Percentiles rank a stretch among this genome's conserved stretches.
Conservation (phyloP, 2,113 vertebrate genomes). For the Pimephales promelas region DNA sequence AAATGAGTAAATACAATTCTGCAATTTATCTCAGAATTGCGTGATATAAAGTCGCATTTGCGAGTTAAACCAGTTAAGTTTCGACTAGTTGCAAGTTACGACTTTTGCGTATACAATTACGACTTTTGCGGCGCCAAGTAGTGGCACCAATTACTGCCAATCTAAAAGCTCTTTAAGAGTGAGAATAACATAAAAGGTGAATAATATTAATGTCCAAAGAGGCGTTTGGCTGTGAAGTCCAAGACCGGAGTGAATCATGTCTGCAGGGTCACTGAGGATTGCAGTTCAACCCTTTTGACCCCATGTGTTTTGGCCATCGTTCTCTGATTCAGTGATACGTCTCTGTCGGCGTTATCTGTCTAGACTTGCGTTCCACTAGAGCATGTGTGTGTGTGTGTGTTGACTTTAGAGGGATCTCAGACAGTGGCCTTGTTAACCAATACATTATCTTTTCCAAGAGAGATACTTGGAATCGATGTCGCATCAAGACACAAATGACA, state of each 20-base stretch:
- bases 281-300: constrained; percentile 64
- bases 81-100: too few species aligned
- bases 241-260: neutral
- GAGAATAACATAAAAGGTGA: neutral
- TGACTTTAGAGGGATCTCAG: constrained; percentile 7
- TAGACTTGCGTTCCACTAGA: constrained; percentile 38
- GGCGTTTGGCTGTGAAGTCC: neutral
- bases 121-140: neutral
- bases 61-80: too few species aligned
- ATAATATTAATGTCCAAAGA: neutral
- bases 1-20: too few species aligned
- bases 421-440: constrained; percentile 25
- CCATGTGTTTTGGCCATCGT: constrained; percentile 63
- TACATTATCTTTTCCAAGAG: constrained; percentile 58
- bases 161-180: neutral
- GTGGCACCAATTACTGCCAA: neutral
- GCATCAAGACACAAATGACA: constrained; percentile 46
- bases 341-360: constrained; percentile 58
- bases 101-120: neutral
- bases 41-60: too few species aligned
- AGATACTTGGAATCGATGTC: constrained; percentile 62
- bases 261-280: constrained; percentile 13
- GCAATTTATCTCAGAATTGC: too few species aligned
- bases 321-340: constrained; percentile 58
- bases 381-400: constrained; percentile 16